Percentiles rank a stretch among this genome's conserved stretches.
phyloP scores from a whole-genome alignment of 2,888 invertebrate genomes.

The Philopedon plagiatum region DNA sequence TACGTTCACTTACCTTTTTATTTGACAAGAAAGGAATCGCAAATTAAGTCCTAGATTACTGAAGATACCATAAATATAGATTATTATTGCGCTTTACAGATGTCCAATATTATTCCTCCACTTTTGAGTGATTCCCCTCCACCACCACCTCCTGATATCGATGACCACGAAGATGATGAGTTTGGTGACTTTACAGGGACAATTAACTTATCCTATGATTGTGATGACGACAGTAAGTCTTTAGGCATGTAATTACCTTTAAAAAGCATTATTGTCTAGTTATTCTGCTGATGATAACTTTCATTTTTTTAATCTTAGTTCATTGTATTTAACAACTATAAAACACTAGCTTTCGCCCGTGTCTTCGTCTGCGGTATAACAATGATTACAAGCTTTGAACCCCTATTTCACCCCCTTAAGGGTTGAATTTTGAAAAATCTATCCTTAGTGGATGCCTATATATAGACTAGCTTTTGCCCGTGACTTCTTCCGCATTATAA shows the following conservation, averaged over 20 bases:
- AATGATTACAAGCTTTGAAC: too few relatives aligned
- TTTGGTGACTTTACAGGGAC: slow-evolving; percentile 75
- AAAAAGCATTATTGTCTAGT: too few relatives aligned
- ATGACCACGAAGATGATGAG: slow-evolving; percentile 72
- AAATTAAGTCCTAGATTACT: background rate
- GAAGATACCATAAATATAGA: background rate
- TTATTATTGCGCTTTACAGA: slow-evolving; percentile 53
- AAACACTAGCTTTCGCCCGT: too few relatives aligned
- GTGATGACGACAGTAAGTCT: slow-evolving; percentile 64
- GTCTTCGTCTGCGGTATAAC: too few relatives aligned
- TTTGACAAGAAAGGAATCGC: background rate
- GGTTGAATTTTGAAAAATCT: too few relatives aligned
- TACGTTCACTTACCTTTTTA: slow-evolving; percentile 1
- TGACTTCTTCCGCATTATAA: too few relatives aligned
- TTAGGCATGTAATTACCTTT: background rate
- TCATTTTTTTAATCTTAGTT: too few relatives aligned
- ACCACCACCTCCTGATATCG: slow-evolving; percentile 70
- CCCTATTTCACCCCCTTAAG: too few relatives aligned
- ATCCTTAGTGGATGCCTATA: too few relatives aligned
- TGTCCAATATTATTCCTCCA: slow-evolving; percentile 72
- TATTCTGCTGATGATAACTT: too few relatives aligned
- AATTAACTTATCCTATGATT: slow-evolving; percentile 63
- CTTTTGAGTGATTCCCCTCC: slow-evolving; percentile 73
- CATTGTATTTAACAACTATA: too few relatives aligned
- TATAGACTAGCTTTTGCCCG: too few relatives aligned